Base-by-base conservation (phyloP, 1,140 invertebrate species). In the Drosophila sturtevanti region DNA sequence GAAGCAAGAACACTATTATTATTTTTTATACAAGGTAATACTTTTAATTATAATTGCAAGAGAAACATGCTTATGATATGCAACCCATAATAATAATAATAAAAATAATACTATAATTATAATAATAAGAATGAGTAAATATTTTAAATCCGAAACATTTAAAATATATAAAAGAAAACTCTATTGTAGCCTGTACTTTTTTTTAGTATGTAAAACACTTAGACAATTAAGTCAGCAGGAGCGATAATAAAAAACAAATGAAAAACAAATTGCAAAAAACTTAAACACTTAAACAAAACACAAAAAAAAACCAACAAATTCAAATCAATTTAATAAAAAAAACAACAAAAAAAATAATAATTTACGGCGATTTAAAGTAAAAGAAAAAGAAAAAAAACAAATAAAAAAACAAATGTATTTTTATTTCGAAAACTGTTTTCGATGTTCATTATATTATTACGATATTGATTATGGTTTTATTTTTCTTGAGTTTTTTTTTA, bases 1-100 rank as follows among this genome's bases (percentile, higher is more conserved):
- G 51, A 34, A 44, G 70, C 37, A 52, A 51, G 38, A 55, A 64
- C 71, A 86, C 81, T 86, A 86, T 79, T 86, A 86, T 69, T 86
- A 75, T 86, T 86, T 81, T 86, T 86, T 86, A 76, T 87, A 86
- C 82, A 86, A 86, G 82, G 79, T 87, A 86, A 86, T 86, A 86
- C 73, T 86, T 86, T 87, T 86, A 87, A 86, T 82, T 86, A 56
- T 81, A 82, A 73, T 63, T 61, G 55, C 58, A 72, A 73, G 63
- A 44, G 22, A 64, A 63, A 60, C 52, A 54, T 79, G 67, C 67
- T 77, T 77, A 51, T 67, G 74, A 59, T 35, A 34, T 16, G 55
- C 54, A 58, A 27, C 14, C 34, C 55, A 72, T 71, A 27, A 38
- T 68, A 64, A 54, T 64, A 63, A 63, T 56, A 62, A 72, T 63